A percentile compares a stretch with the other conserved stretches of the same genome.
Evolutionary conservation across 2,113 vertebrate species (phyloP).

Genomic region (Odocoileus virginianus): DNA sequence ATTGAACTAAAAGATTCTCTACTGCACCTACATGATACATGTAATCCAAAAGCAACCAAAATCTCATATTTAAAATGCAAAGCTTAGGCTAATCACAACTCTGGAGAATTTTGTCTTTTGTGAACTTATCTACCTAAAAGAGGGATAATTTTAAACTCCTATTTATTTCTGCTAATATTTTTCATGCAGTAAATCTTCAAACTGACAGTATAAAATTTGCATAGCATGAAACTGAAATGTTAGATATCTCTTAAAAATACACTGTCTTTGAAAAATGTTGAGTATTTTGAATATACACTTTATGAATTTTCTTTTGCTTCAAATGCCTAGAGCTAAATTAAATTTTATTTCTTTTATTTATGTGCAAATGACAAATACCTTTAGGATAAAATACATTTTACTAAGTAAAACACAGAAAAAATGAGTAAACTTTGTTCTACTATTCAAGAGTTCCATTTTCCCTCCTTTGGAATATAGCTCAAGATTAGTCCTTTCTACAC

Average conservation of each 20-base stretch:
- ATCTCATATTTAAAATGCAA: background rate
- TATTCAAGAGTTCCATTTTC: background rate
- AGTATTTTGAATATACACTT: background rate
- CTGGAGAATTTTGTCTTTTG: background rate
- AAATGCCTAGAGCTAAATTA: background rate
- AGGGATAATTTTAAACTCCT: background rate
- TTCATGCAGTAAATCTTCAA: slow-evolving; percentile 12
- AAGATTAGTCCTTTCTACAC: background rate
- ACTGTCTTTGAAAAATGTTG: background rate
- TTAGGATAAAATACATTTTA: slow-evolving; percentile 5
- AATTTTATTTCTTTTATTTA: background rate
- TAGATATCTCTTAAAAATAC: background rate
- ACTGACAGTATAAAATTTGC: background rate
- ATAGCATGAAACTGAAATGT: background rate
- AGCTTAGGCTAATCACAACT: background rate
- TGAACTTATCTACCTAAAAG: background rate
- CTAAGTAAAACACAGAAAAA: background rate
- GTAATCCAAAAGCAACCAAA: background rate
- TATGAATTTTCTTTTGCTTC: background rate
- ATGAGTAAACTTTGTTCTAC: background rate
- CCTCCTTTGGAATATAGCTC: background rate
- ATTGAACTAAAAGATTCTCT: background rate
- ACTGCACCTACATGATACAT: background rate
- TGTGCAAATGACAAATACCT: background rate
- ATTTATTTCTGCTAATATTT: slow-evolving; percentile 35